A percentile compares a stretch with the other conserved stretches of the same genome.
These are phyloP conservation scores for Phylloscopus collybita DNA, from an alignment of 2,797 vertebrate genomes.

Conservation along the genomic window DNA sequence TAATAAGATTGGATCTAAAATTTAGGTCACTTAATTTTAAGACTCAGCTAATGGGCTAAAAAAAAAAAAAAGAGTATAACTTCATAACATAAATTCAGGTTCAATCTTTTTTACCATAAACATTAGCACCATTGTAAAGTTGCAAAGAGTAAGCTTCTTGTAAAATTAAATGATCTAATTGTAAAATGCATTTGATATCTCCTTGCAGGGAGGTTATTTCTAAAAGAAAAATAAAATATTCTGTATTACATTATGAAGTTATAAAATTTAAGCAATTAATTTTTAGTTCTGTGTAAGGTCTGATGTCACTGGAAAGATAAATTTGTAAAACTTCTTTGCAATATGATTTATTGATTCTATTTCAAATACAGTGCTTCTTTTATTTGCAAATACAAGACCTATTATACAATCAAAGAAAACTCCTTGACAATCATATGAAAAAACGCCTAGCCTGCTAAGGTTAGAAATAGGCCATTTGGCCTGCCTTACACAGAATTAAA, in stretches of 20 bases:
- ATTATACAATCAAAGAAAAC: not conserved
- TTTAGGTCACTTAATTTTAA: conserved; percentile 62
- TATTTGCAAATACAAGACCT: not conserved
- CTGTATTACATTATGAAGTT: conserved; percentile 25
- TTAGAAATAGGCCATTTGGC: not conserved
- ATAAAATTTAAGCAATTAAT: conserved; percentile 46
- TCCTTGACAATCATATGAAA: not conserved
- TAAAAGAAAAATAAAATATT: conserved; percentile 33
- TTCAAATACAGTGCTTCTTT: not conserved
- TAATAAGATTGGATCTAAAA: conserved; percentile 64
- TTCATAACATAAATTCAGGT: conserved; percentile 62
- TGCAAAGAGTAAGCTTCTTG: conserved; percentile 39
- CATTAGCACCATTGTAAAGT: conserved; percentile 53
- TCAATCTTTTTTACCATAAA: conserved; percentile 51
- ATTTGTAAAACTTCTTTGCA: not conserved
- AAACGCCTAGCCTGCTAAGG: not conserved
- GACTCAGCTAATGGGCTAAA: conserved; percentile 50
- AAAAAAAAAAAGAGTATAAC: conserved; percentile 35
- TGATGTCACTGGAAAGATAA: conserved; percentile 15
- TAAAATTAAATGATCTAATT: conserved; percentile 55
- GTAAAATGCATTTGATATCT: conserved; percentile 59
- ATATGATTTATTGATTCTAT: not conserved
- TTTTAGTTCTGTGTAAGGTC: conserved; percentile 19
- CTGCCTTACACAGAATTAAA: not conserved
- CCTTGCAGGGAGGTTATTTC: conserved; percentile 8